A percentile compares a stretch with the other conserved stretches of the same genome.
These are phyloP conservation scores for Argyrosomus japonicus DNA, from an alignment of 2,113 vertebrate species.

Conservation along the genomic window DNA sequence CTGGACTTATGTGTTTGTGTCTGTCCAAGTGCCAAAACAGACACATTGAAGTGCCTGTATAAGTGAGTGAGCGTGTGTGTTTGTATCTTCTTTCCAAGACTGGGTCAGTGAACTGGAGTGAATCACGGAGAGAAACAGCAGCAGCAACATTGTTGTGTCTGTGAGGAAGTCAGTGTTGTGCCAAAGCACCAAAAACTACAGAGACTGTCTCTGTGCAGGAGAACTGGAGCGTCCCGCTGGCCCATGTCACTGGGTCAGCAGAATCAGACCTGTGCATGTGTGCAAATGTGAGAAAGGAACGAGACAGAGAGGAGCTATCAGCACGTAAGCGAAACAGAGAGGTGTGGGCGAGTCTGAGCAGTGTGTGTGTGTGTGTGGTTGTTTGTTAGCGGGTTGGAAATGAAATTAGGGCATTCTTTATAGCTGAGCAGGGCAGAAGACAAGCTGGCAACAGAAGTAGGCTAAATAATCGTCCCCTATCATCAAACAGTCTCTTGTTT, in stretches of 20 bases:
- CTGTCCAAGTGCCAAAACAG: conserved; percentile 1
- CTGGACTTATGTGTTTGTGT: conserved; percentile 21
- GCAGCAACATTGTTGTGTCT: conserved; percentile 59
- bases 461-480: conserved; percentile 71
- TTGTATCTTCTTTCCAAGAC: conserved; percentile 27
- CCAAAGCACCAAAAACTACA: conserved; percentile 55
- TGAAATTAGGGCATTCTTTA: conserved; percentile 77
- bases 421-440: conserved; percentile 72
- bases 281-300: conserved; percentile 38
- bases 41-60: conserved; percentile 7
- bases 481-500: conserved; percentile 75
- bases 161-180: conserved; percentile 32
- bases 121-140: conserved; percentile 33
- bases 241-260: conserved; percentile 46
- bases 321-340: conserved; percentile 30
- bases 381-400: conserved; percentile 43
- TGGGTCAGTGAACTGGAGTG: conserved; percentile 48
- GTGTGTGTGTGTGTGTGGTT: conserved; percentile 5
- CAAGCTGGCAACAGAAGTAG: conserved; percentile 75
- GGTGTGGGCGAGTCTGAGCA: not conserved
- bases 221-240: conserved; percentile 74
- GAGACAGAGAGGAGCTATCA: conserved; percentile 3
- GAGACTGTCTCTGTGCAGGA: conserved; percentile 66
- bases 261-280: conserved; percentile 31
- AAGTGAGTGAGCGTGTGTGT: conserved; percentile 19